These are phyloP conservation scores for Cetonia aurata DNA, from an alignment of 2,888 invertebrate genomes.

Conservation along the genomic window DNA sequence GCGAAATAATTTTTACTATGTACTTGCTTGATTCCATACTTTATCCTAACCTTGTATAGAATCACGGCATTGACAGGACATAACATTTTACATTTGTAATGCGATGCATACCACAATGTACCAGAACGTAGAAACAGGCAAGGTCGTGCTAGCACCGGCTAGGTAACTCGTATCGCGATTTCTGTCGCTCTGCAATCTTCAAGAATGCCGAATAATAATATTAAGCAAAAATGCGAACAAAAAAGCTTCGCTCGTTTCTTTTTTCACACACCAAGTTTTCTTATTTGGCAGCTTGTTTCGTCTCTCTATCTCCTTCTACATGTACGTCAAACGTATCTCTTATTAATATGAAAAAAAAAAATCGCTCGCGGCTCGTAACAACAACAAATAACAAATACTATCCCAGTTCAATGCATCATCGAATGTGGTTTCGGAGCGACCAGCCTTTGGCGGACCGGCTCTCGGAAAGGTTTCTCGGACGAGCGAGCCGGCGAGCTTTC, in stretches of 20 bases:
- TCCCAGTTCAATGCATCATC: constrained; percentile 1
- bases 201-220: constrained; percentile 39
- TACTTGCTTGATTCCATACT: no score
- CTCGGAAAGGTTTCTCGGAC: no score
- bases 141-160: constrained; percentile 16
- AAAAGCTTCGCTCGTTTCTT: constrained; percentile 30
- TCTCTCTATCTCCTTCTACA: constrained; percentile 6
- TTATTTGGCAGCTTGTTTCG: constrained; percentile 16
- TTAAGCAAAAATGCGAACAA: constrained; percentile 38
- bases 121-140: constrained; percentile 35
- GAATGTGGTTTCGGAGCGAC: background rate
- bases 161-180: constrained; percentile 10
- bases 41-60: no score
- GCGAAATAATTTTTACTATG: background rate
- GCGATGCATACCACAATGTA: constrained; percentile 21
- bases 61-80: constrained; percentile 23
- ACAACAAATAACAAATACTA: constrained; percentile 17
- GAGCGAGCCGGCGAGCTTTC: no score
- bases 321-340: background rate
- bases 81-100: constrained; percentile 20
- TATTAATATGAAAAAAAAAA: background rate
- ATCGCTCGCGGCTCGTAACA: constrained; percentile 24
- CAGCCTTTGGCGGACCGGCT: background rate
- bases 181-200: constrained; percentile 9
- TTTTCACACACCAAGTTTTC: constrained; percentile 1